Conservation (phyloP, 2,113 vertebrate species). For the Paramormyrops kingsleyae region DNA sequence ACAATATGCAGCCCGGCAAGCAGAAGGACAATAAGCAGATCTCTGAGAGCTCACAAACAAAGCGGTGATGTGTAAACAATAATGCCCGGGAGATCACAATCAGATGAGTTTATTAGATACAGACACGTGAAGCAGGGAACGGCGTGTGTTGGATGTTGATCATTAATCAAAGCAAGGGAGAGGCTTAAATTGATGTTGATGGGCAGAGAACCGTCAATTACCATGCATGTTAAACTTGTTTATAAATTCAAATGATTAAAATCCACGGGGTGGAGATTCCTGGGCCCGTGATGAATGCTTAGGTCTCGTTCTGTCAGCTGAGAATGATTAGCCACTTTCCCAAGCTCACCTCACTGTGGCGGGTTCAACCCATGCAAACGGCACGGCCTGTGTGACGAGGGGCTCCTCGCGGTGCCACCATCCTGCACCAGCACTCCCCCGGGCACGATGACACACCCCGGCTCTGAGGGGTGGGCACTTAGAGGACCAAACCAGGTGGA, state of each 20-base stretch:
- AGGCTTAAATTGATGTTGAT: neutral
- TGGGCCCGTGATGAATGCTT: neutral
- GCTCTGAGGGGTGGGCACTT: neutral
- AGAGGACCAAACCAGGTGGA: neutral
- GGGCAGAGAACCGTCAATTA: constrained; percentile 1
- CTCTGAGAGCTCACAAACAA: neutral
- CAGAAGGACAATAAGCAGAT: neutral
- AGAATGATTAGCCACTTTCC: neutral
- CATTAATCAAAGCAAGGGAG: constrained; percentile 7
- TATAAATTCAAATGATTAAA: constrained; percentile 3
- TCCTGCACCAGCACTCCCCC: neutral
- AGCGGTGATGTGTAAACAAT: neutral
- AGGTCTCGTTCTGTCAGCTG: neutral
- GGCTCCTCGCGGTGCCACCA: neutral
- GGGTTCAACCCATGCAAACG: neutral
- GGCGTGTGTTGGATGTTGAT: neutral
- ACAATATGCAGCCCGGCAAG: neutral
- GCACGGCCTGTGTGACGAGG: neutral
- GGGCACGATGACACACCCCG: neutral
- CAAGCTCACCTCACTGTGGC: neutral
- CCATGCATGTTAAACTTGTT: neutral
- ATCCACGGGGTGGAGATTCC: neutral
- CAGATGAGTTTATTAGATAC: constrained; percentile 10
- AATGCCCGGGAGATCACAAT: constrained; percentile 2
- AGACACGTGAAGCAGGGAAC: neutral